phyloP scores from a whole-genome alignment of 2,888 invertebrate species.

The Isotomurus palustris region DNA sequence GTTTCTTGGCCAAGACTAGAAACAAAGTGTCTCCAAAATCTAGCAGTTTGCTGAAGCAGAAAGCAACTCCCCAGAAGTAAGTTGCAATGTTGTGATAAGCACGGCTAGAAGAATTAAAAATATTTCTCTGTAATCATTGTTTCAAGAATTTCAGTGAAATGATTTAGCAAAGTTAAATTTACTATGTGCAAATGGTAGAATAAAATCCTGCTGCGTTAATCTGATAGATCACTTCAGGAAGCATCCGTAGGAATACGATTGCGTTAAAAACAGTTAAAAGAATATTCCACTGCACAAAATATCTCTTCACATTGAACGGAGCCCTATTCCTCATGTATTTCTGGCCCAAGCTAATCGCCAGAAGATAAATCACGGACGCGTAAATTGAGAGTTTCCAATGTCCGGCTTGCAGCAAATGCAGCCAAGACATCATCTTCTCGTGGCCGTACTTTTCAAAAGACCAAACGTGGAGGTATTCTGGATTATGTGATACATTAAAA shows the following conservation, averaged over 20 bases:
- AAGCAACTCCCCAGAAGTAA: slow-evolving; percentile 12
- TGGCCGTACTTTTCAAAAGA: slow-evolving; percentile 29
- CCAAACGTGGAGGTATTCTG: slow-evolving; percentile 15
- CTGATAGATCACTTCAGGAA: slow-evolving; percentile 8
- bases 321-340: slow-evolving; percentile 7
- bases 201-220: background rate
- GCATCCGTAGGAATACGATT: slow-evolving; percentile 10
- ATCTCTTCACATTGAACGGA: background rate
- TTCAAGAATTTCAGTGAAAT: too few relatives aligned
- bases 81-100: slow-evolving; percentile 4
- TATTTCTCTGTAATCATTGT: too few relatives aligned
- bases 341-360: slow-evolving; percentile 10
- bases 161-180: too few relatives aligned
- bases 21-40: slow-evolving; percentile 16
- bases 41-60: slow-evolving; percentile 11
- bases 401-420: slow-evolving; percentile 15
- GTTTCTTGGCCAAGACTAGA: slow-evolving; percentile 16
- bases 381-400: slow-evolving; percentile 22
- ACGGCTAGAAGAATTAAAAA: background rate
- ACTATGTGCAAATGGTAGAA: background rate
- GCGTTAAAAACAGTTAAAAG: background rate
- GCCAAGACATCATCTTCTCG: slow-evolving; percentile 20
- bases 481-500: slow-evolving; percentile 11
- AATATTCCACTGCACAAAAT: slow-evolving; percentile 7
- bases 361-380: slow-evolving; percentile 14